Percentiles rank a stretch among this genome's conserved stretches.
phyloP scores from a whole-genome alignment of 2,888 invertebrate species.

The Rotaria socialis region DNA sequence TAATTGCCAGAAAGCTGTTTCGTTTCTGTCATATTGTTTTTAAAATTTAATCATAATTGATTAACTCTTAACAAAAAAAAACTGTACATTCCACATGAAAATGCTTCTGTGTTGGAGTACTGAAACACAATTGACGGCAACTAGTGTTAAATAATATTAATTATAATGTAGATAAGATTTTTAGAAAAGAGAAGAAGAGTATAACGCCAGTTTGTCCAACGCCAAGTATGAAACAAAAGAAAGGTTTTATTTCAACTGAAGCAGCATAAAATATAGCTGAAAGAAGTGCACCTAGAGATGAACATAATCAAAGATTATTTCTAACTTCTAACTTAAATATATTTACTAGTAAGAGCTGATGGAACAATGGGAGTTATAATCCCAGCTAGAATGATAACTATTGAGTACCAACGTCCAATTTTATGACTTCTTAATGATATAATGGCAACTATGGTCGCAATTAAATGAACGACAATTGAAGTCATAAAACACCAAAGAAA shows the following conservation, averaged over 20 bases:
- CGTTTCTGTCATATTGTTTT: too few relatives aligned
- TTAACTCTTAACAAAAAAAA: too few relatives aligned
- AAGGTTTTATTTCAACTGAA: constrained; percentile 1
- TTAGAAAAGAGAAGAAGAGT: background rate
- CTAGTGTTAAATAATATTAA: background rate
- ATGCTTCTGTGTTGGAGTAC: too few relatives aligned
- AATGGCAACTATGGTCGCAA: background rate
- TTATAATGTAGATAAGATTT: constrained; percentile 15
- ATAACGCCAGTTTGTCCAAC: constrained; percentile 15
- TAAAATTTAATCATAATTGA: too few relatives aligned
- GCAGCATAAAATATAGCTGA: constrained; percentile 36
- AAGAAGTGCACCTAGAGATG: background rate
- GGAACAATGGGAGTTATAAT: constrained; percentile 21
- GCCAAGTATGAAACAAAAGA: background rate
- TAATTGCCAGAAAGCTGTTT: background rate
- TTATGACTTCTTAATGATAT: constrained; percentile 17
- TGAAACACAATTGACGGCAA: background rate
- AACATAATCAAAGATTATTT: background rate
- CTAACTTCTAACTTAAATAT: background rate
- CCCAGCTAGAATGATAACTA: background rate
- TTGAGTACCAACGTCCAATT: constrained; percentile 1
- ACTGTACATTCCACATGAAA: too few relatives aligned
- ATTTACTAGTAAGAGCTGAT: constrained; percentile 13
- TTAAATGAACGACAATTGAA: background rate
- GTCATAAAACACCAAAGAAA: constrained; percentile 35